Percentiles rank a stretch among this genome's conserved stretches.
Evolutionary conservation across 2,888 invertebrate species (phyloP).

Genomic region (Tribolium freemani): DNA sequence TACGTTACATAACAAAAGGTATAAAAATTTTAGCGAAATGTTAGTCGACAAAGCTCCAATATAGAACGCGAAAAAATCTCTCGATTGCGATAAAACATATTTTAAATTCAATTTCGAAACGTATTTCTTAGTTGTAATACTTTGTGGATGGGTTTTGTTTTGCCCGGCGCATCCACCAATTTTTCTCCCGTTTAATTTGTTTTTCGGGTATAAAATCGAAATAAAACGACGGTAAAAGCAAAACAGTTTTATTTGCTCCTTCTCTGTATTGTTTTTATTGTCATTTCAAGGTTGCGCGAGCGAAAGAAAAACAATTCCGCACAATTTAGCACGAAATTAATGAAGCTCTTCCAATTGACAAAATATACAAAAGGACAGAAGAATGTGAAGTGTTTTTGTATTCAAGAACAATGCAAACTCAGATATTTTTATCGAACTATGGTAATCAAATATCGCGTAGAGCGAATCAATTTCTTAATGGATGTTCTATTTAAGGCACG

Average conservation of each 20-base stretch:
- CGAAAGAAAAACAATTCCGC: not conserved
- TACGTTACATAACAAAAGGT: not conserved
- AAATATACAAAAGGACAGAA: too few relatives aligned
- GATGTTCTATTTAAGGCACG: not conserved
- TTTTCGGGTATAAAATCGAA: too few relatives aligned
- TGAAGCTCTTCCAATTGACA: too few relatives aligned
- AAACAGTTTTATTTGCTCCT: not conserved
- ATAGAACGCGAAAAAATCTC: not conserved
- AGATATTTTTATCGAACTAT: not conserved
- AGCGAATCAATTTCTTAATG: not conserved
- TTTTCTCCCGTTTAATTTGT: not conserved
- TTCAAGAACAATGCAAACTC: too few relatives aligned
- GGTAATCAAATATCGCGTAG: not conserved
- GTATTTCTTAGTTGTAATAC: too few relatives aligned
- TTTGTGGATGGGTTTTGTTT: not conserved
- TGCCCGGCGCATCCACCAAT: slow-evolving; percentile 10
- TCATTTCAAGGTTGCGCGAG: not conserved
- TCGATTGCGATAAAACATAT: not conserved
- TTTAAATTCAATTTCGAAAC: too few relatives aligned
- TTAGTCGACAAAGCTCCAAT: not conserved
- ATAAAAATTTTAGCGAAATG: not conserved
- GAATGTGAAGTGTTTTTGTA: too few relatives aligned
- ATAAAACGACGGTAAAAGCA: not conserved
- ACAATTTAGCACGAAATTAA: too few relatives aligned
- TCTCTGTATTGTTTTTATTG: not conserved